phyloP scores from a whole-genome alignment of 1,140 invertebrate genomes.

The Aphaenogaster rudis region DNA sequence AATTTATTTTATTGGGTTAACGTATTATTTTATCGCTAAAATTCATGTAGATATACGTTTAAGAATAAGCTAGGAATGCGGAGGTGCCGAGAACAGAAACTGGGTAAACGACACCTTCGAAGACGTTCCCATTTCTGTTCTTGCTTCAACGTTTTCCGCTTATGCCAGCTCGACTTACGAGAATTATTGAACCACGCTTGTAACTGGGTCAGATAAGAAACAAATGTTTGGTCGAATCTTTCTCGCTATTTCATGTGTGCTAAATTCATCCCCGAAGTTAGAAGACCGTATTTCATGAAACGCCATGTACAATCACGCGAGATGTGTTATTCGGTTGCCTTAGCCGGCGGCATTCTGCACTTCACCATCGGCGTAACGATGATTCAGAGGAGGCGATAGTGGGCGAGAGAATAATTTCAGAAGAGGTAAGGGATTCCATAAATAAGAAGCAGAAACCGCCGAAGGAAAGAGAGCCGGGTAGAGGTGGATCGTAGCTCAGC shows the following conservation, averaged over 20 bases:
- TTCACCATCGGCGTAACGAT: background rate
- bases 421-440: background rate
- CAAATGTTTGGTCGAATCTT: constrained; percentile 1
- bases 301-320: background rate
- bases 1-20: background rate
- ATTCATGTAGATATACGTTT: background rate
- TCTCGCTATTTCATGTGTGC: background rate
- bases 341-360: background rate
- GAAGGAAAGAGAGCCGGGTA: constrained; percentile 30
- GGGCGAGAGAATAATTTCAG: background rate
- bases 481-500: constrained; percentile 15
- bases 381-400: background rate
- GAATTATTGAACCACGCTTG: background rate
- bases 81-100: background rate
- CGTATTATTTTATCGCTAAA: background rate
- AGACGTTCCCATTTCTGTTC: constrained; percentile 8
- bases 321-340: background rate
- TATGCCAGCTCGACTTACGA: background rate
- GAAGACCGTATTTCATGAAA: background rate
- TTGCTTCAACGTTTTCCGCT: background rate
- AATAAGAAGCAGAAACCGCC: background rate
- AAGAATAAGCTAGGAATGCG: background rate
- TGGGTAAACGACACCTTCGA: background rate
- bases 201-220: background rate
- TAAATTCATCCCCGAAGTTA: background rate